Conservation (phyloP, 2,113 vertebrate genomes). For the Columba livia region DNA sequence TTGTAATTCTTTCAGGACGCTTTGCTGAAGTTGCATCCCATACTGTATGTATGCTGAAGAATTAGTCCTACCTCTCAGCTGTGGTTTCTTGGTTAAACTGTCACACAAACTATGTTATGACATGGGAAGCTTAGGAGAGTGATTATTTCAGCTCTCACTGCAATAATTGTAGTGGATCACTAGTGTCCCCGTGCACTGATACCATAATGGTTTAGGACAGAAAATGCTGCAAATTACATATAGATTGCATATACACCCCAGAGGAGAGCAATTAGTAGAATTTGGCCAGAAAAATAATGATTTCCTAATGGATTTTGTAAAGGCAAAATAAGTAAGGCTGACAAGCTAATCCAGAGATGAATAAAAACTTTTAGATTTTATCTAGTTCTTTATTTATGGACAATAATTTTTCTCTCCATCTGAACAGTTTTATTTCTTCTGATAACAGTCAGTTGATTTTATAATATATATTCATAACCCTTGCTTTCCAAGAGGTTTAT, state of each 20-base stretch:
- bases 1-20: neutral
- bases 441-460: neutral
- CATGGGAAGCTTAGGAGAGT: neutral
- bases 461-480: neutral
- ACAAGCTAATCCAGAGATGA: neutral
- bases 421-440: neutral
- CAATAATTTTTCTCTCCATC: neutral
- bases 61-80: neutral
- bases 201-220: neutral
- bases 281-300: neutral
- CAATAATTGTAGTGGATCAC: neutral
- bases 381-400: neutral
- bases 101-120: neutral
- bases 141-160: neutral
- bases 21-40: neutral
- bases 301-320: neutral
- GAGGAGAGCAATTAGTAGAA: neutral
- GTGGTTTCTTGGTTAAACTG: neutral
- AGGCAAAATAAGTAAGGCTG: neutral
- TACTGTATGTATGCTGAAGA: neutral
- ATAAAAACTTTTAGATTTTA: neutral
- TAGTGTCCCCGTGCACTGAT: neutral
- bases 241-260: neutral
- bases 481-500: neutral
- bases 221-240: neutral